phyloP scores from a whole-genome alignment of 64 coral and sea anemone species.

The Catalaphyllia jardinei region DNA sequence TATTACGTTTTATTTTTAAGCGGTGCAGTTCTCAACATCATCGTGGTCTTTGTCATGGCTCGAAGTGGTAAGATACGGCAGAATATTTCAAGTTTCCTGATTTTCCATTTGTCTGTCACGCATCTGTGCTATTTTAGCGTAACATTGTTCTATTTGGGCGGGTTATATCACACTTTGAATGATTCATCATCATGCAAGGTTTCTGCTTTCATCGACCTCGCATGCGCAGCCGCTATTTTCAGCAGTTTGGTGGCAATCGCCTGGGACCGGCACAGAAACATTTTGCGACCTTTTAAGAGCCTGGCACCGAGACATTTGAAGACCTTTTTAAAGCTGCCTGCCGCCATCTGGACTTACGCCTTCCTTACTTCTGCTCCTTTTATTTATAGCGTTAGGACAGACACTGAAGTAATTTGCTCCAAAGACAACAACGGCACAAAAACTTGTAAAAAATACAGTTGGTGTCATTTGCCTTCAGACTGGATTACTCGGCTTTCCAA shows the following conservation, averaged over 20 bases:
- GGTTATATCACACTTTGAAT: background rate
- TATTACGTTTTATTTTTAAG: background rate
- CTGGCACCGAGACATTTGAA: background rate
- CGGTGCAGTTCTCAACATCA: background rate
- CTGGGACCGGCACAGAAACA: slow-evolving; percentile 25
- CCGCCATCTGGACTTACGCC: slow-evolving; percentile 7
- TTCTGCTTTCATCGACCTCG: background rate
- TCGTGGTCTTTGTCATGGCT: slow-evolving; percentile 5
- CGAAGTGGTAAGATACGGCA: slow-evolving; percentile 11
- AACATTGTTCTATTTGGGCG: background rate
- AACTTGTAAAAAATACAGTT: background rate
- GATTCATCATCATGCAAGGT: background rate
- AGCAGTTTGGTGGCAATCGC: slow-evolving; percentile 8
- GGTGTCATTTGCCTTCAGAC: background rate
- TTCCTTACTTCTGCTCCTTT: background rate
- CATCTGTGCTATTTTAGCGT: background rate
- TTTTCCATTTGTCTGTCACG: slow-evolving; percentile 18
- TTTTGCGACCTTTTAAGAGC: slow-evolving; percentile 22
- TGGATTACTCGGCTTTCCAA: background rate
- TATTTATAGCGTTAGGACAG: background rate
- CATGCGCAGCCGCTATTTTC: background rate
- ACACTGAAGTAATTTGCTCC: background rate
- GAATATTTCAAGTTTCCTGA: slow-evolving; percentile 22
- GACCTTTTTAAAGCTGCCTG: background rate
- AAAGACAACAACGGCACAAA: background rate